Base-by-base conservation (phyloP, 2,888 invertebrate species). In the Spilosoma lubricipeda region DNA sequence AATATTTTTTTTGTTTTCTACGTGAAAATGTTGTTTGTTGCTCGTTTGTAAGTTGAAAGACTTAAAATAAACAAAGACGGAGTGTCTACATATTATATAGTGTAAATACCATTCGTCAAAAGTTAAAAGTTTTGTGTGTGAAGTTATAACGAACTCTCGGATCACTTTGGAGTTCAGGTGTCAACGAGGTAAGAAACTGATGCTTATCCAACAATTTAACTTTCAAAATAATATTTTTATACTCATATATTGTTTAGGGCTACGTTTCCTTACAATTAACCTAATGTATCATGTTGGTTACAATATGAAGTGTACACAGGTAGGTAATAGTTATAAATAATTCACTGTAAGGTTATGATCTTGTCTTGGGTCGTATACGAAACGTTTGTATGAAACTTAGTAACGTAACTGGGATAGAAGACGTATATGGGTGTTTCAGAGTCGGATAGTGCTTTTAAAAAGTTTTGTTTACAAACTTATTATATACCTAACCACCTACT, bases 151-250 rank as follows among this genome's bases (percentile, higher is more conserved):
- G 93, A 94, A 94, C 94, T 94, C 93, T 89, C 86, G 90, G 92
- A 95, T 94, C 93, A 91, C 91, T 94, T 92, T 89, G 91, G 92
- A 92, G 92, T 94, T 95, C 94, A 95, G 95, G 95, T 96, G 95
- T 95, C 95, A 95, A 95, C 93, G 95, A 95, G 95, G 96, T 95
- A 95, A 95, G 95, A 92, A 93, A 91, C 85, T 88, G 88, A 94
- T 93, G 93, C 93, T 90, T 92, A 91, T 90, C 87, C 89, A 87
- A 88, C 89, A 93, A 90, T 91, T 92, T 84, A 87, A 89, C 89
- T 91, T 92, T 90, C 91, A 91, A 89, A 92, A 91, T 92, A 90
- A 93, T 88, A 89, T 86, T 87, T 89, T 85, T 87, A 84, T 87
- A 79, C 80, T 86, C 86, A 86, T 80, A 80, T 80, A 81, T 80